These are phyloP conservation scores for Proctacanthus coquilletti DNA, from an alignment of 1,140 invertebrate species.

Conservation along the genomic window DNA sequence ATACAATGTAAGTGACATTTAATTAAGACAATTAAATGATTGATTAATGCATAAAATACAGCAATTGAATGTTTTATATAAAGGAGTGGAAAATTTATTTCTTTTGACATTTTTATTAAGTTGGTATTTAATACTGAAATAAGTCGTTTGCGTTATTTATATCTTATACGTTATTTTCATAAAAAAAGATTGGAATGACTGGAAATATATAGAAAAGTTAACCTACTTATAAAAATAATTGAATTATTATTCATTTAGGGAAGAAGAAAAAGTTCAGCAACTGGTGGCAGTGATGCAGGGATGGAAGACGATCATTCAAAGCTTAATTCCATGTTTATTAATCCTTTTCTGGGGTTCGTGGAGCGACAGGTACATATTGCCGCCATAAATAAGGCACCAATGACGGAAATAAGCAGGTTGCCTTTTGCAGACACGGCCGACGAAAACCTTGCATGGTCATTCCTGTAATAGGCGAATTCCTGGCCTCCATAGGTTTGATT, in stretches of 20 bases:
- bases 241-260: too few relatives aligned
- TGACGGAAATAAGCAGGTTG: neutral
- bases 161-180: too few relatives aligned
- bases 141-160: too few relatives aligned
- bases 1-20: slow-evolving; percentile 32
- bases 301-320: slow-evolving; percentile 66
- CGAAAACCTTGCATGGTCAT: slow-evolving; percentile 73
- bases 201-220: too few relatives aligned
- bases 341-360: slow-evolving; percentile 65
- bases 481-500: slow-evolving; percentile 59
- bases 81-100: too few relatives aligned
- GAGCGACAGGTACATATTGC: slow-evolving; percentile 50
- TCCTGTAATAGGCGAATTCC: slow-evolving; percentile 63
- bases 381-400: slow-evolving; percentile 34
- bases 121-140: too few relatives aligned
- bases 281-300: slow-evolving; percentile 60
- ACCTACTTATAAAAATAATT: too few relatives aligned
- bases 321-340: slow-evolving; percentile 52
- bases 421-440: slow-evolving; percentile 34
- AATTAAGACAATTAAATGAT: neutral
- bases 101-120: too few relatives aligned
- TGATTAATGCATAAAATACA: neutral
- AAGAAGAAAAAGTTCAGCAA: slow-evolving; percentile 58
- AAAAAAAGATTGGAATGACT: too few relatives aligned
- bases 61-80: neutral